Base-by-base conservation (phyloP, 2,888 invertebrate genomes). In the Hyalella azteca region DNA sequence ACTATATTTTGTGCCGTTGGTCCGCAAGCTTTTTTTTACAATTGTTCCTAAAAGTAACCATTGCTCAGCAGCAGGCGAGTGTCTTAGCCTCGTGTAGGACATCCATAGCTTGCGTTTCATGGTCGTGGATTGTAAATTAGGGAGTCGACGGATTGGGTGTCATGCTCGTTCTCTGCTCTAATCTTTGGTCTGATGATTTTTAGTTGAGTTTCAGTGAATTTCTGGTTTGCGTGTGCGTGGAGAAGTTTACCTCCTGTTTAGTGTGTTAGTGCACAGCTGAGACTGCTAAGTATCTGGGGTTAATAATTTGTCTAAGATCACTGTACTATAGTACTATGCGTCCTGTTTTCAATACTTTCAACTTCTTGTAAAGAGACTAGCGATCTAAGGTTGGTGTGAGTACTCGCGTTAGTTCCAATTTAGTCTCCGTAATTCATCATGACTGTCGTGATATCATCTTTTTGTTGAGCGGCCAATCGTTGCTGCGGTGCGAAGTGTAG, bases 311-410 rank as follows among this genome's bases (percentile, higher is more conserved):
- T 19, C 19, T 66, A 36, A 66, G 36, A 66, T 66, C 66, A 66
- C 66, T 66, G 66, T 66, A 66, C 66, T 66, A 66, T 66, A 66
- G 66, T 66, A 66, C 66, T 66, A 66, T 66, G 66, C 66, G 66
- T 66, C 66, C 66, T 66, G 36, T 32, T 66, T 66, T 26, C 54
- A 54, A 66, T 13, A 29, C 54, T 66, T 29, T 36, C 32, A 59
- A 26, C 59, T 59, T 29, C 66, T 36, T 36, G 66, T 66, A 66
- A 66, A 66, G 66, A 66, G 66, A 66, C 66, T 66, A 66, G 36
- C 32, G 7, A 29, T 66, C 66, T 66, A 66, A 66, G 66, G 36
- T 66, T 36, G 39, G 66, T 66, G 66, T 22, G 66, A 15, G 13
- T 19, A 32, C 19, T 36, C 36, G 32, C 66, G 45, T 66, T 36